These are phyloP conservation scores for Aphidoletes aphidimyza DNA, from an alignment of 2,888 invertebrate genomes.

Conservation along the genomic window DNA sequence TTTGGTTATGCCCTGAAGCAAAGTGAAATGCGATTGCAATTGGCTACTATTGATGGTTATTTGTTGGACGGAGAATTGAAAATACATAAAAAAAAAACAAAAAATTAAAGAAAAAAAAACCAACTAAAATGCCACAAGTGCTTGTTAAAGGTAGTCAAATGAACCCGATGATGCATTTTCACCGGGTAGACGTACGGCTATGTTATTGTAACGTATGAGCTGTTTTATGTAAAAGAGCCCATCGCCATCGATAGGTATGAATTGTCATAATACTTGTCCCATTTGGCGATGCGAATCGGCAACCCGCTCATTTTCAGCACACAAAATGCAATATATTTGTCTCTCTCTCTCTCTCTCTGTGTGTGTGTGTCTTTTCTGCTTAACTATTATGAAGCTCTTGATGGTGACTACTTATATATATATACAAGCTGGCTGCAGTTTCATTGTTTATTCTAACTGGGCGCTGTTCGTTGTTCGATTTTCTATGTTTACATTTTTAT, in stretches of 20 bases:
- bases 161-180: conserved; percentile 22
- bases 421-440: neutral
- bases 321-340: neutral
- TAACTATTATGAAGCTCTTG: conserved; percentile 10
- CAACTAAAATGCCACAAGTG: neutral
- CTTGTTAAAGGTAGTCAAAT: neutral
- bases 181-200: neutral
- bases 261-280: conserved; percentile 29
- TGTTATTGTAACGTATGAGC: conserved; percentile 2
- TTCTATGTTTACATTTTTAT: neutral
- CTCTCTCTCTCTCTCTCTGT: neutral
- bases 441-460: conserved; percentile 28
- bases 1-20: neutral
- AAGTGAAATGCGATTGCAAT: neutral
- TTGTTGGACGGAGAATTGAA: no score
- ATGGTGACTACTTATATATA: neutral
- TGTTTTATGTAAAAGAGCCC: no score
- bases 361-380: neutral
- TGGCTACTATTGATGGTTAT: no score
- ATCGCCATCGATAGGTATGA: neutral
- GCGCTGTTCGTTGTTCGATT: neutral
- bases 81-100: neutral
- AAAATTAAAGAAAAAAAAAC: no score
- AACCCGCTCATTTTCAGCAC: neutral
- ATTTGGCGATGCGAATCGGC: conserved; percentile 23